Percentiles rank a stretch among this genome's conserved stretches.
Evolutionary conservation across 1,140 invertebrate species (phyloP).

Genomic region (Temnothorax nylanderi): DNA sequence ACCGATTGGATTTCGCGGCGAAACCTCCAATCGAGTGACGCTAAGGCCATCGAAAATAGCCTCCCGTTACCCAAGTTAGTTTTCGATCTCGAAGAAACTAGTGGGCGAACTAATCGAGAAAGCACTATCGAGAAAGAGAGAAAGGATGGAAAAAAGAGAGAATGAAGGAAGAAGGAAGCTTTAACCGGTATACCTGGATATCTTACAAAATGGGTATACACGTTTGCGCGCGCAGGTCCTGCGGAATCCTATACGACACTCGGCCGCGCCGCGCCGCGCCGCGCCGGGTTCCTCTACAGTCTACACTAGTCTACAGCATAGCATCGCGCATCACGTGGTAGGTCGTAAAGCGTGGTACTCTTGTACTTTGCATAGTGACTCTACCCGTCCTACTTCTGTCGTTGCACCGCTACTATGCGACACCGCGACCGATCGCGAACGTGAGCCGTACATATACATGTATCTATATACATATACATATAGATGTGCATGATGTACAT

Average conservation of each 20-base stretch:
- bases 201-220: neutral
- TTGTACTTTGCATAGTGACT: conserved; percentile 61
- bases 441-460: neutral
- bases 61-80: conserved; percentile 25
- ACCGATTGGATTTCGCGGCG: neutral
- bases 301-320: conserved; percentile 1
- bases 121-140: neutral
- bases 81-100: neutral
- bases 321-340: conserved; percentile 49
- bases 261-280: neutral
- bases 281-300: neutral
- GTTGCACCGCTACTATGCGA: neutral
- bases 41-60: conserved; percentile 16
- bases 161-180: neutral
- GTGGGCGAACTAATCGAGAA: conserved; percentile 18
- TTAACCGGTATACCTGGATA: neutral
- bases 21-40: neutral
- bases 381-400: conserved; percentile 50
- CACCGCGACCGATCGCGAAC: conserved; percentile 24
- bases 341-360: conserved; percentile 59
- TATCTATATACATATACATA: neutral
- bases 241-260: conserved; percentile 57
- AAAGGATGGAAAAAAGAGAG: neutral
- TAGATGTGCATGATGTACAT: too few relatives aligned
- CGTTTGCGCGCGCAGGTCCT: conserved; percentile 62